Evolutionary conservation across 1,140 invertebrate species (phyloP).

Genomic region (Temnothorax longispinosus): DNA sequence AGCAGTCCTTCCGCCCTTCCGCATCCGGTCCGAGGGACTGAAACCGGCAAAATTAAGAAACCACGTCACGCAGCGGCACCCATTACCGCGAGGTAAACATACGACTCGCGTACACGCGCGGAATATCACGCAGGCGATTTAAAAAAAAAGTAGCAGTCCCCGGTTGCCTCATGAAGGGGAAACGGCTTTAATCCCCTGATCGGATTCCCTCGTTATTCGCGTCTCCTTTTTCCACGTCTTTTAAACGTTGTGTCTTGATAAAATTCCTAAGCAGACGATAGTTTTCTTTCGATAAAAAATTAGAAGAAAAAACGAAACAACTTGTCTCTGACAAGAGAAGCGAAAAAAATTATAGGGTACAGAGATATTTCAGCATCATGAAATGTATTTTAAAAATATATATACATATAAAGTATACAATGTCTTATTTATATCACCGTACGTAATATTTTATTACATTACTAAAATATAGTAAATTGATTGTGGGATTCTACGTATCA

Average conservation of each 20-base stretch:
- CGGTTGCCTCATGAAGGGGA: conserved; percentile 42
- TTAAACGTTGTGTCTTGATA: conserved; percentile 53
- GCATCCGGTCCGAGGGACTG: conserved; percentile 1
- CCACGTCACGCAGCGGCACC: conserved; percentile 70
- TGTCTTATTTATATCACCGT: background rate
- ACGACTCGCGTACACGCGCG: conserved; percentile 74
- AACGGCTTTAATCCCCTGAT: conserved; percentile 68
- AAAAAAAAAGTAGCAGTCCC: conserved; percentile 13
- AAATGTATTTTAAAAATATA: background rate
- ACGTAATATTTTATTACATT: background rate
- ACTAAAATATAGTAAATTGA: background rate
- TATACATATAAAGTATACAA: background rate
- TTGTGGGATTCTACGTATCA: background rate
- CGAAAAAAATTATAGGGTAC: background rate
- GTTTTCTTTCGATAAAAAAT: background rate
- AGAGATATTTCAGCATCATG: background rate
- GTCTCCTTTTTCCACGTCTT: conserved; percentile 56
- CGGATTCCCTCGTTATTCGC: conserved; percentile 66
- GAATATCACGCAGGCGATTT: conserved; percentile 70
- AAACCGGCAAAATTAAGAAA: conserved; percentile 76
- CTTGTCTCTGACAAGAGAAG: background rate
- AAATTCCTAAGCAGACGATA: conserved; percentile 56
- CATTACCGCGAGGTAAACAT: conserved; percentile 78
- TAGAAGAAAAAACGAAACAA: background rate
- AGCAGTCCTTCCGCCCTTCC: conserved; percentile 26